Base-by-base conservation (phyloP, 2,888 invertebrate genomes). In the Brachylomia viminalis region DNA sequence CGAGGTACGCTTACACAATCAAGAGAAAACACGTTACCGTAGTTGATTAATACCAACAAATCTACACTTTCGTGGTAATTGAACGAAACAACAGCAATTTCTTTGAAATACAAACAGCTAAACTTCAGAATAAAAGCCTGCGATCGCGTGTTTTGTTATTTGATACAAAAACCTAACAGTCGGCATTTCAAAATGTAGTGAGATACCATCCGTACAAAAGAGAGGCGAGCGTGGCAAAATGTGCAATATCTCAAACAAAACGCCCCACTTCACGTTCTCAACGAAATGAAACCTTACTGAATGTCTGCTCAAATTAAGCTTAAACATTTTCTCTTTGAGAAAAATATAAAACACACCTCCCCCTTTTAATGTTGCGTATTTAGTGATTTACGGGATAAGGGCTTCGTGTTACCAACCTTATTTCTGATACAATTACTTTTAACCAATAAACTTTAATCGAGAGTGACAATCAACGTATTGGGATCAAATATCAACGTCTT, bases 401-500 rank as follows among this genome's bases (percentile, higher is more conserved):
- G 78, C 77, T 80, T 82, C 77, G 77, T 74, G 83, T 84, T 83
- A 76, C 86, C 72, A 45, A 77, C 83, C 72, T 69, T 80, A 79
- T 75, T 78, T 75, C 72, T 83, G 52, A 79, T 72, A 82, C 84
- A 86, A 87, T 84, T 87, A 83, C 83, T 87, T 86, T 74, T 72
- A 73, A 86, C 74, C 73, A 80, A 88, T 83, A 83, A 88, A 86
- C 79, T 77, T 81, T 88, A 90, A 92, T 89, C 85, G 85, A 88
- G 85, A 90, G 83, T 88, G 91, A 91, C 90, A 88, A 86, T 82
- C 70, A 83, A 83, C 85, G 79, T 81, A 84, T 85, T 87, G 88
- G 87, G 90, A 93, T 93, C 91, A 92, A 93, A 92, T 92, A 92
- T 91, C 92, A 91, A 91, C 90, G 90, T 89, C 89, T 86, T 84